Evolutionary conservation across 2,888 invertebrate genomes (phyloP).

Genomic region (Fragum fragum): DNA sequence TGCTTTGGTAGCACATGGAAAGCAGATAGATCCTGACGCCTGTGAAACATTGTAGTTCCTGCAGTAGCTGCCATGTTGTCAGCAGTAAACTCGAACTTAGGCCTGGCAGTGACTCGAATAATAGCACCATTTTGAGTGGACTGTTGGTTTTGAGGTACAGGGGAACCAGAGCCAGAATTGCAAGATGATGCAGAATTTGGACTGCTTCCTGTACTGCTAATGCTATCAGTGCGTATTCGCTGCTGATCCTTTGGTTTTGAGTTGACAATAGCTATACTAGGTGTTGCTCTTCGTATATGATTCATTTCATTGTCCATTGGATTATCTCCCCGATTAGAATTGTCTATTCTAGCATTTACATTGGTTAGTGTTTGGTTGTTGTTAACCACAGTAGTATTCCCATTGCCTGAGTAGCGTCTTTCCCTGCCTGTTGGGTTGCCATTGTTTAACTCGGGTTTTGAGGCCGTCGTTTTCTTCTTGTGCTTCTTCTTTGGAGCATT

Average conservation of each 20-base stretch:
- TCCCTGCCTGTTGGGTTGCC: slow-evolving; percentile 41
- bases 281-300: slow-evolving; percentile 53
- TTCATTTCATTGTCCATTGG: slow-evolving; percentile 36
- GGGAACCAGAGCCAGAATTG: slow-evolving; percentile 72
- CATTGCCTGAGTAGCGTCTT: slow-evolving; percentile 58
- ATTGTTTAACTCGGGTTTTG: slow-evolving; percentile 89
- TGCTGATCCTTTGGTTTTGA: slow-evolving; percentile 49
- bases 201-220: slow-evolving; percentile 86
- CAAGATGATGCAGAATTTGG: slow-evolving; percentile 81
- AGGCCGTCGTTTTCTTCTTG: slow-evolving; percentile 90
- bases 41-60: slow-evolving; percentile 92
- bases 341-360: slow-evolving; percentile 86
- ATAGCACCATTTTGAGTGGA: slow-evolving; percentile 68
- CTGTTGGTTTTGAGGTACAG: slow-evolving; percentile 63
- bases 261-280: slow-evolving; percentile 60
- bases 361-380: slow-evolving; percentile 84
- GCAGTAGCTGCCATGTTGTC: slow-evolving; percentile 67
- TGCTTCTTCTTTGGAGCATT: slow-evolving; percentile 88
- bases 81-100: slow-evolving; percentile 61
- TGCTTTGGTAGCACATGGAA: slow-evolving; percentile 92
- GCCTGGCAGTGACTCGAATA: slow-evolving; percentile 55
- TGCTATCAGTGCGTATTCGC: slow-evolving; percentile 84
- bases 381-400: slow-evolving; percentile 34
- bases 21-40: slow-evolving; percentile 97
- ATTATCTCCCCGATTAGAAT: slow-evolving; percentile 55